phyloP scores from a whole-genome alignment of 2,888 invertebrate species.

The Enoplolaimus lenunculus region DNA sequence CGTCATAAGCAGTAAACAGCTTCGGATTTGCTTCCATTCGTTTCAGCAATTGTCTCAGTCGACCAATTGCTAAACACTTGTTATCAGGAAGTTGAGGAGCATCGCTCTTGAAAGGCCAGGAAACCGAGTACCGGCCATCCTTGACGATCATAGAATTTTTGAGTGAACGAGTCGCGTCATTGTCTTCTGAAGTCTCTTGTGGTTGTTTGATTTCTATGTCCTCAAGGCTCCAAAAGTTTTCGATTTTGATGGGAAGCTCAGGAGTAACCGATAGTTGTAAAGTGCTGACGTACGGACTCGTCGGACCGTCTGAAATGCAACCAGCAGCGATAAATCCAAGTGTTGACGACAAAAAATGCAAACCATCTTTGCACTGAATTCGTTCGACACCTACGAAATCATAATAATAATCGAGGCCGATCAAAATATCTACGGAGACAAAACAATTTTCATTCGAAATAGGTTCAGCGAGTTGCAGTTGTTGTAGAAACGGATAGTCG shows the following conservation, averaged over 20 bases:
- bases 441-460: background rate
- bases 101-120: slow-evolving; percentile 3
- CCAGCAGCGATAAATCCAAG: background rate
- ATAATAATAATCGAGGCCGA: background rate
- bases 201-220: background rate
- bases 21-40: background rate
- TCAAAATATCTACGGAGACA: background rate
- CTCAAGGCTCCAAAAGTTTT: background rate
- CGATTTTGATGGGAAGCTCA: background rate
- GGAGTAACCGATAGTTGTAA: background rate
- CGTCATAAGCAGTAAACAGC: background rate
- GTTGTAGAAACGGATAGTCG: background rate
- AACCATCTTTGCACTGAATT: background rate
- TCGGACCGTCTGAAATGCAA: background rate
- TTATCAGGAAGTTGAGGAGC: slow-evolving; percentile 12
- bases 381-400: background rate
- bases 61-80: background rate
- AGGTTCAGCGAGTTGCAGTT: background rate
- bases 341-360: background rate
- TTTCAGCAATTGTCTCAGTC: background rate
- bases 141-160: background rate
- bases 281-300: background rate
- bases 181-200: background rate
- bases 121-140: slow-evolving; percentile 5
- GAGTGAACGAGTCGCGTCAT: background rate